Conservation (phyloP, 2,797 vertebrate genomes). For the Halcyon smyrnensis region DNA sequence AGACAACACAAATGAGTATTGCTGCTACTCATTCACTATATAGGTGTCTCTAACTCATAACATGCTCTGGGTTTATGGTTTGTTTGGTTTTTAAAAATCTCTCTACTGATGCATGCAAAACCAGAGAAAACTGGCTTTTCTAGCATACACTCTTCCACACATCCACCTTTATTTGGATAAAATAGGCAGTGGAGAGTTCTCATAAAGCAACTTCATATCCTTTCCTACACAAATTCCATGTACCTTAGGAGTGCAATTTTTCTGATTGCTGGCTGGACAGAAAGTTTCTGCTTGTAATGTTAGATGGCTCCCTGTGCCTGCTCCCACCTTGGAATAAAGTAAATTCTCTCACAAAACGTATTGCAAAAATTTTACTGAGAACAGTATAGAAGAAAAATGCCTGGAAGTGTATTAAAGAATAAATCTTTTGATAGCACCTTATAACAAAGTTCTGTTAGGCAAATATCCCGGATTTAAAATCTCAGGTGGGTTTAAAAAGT, state of each 20-base stretch:
- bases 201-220: background rate
- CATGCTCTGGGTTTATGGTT: background rate
- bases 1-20: slow-evolving; percentile 3
- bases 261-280: background rate
- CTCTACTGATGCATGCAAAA: background rate
- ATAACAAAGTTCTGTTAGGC: background rate
- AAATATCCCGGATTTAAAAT: background rate
- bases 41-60: background rate
- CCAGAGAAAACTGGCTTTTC: background rate
- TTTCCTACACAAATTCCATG: background rate
- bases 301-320: background rate
- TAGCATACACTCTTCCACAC: background rate
- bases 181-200: background rate
- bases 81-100: background rate
- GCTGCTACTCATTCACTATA: background rate
- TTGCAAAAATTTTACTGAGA: background rate
- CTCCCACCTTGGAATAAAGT: background rate
- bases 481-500: background rate
- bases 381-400: background rate
- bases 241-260: background rate
- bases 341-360: background rate
- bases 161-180: background rate
- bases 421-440: background rate
- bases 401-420: background rate
- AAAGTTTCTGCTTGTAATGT: background rate